Conservation (phyloP, 2,888 invertebrate genomes). For the Coleophora deauratella region DNA sequence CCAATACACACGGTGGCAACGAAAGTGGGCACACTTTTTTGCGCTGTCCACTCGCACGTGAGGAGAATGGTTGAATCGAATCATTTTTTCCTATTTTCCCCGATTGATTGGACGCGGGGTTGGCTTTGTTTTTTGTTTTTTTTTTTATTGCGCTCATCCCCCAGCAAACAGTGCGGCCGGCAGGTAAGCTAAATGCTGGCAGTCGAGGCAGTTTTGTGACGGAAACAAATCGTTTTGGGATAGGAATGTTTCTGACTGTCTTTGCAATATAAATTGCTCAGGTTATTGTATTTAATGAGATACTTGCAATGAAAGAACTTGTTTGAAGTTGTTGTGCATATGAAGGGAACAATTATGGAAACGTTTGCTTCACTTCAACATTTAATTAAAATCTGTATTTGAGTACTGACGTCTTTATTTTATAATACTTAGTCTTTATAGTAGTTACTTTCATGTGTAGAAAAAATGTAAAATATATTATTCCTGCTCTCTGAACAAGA, state of each 20-base stretch:
- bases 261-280: constrained; percentile 7
- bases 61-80: constrained; percentile 44
- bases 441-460: too few species aligned
- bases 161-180: not conserved
- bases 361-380: too few species aligned
- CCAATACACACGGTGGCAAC: constrained; percentile 38
- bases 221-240: not conserved
- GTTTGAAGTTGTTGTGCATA: too few species aligned
- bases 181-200: not conserved
- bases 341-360: too few species aligned
- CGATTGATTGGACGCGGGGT: constrained; percentile 57
- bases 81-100: constrained; percentile 58
- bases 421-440: too few species aligned
- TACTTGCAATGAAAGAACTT: constrained; percentile 19
- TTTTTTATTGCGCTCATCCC: not conserved
- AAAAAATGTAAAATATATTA: too few species aligned
- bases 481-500: too few species aligned
- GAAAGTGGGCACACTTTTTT: constrained; percentile 46
- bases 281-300: constrained; percentile 2
- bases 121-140: constrained; percentile 7
- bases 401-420: too few species aligned
- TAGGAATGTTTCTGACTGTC: not conserved
- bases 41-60: constrained; percentile 45
- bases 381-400: too few species aligned
- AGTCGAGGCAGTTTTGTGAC: not conserved